Percentiles rank a stretch among this genome's conserved stretches.
Conservation (phyloP, 2,888 invertebrate species). For the Meganola albula region DNA sequence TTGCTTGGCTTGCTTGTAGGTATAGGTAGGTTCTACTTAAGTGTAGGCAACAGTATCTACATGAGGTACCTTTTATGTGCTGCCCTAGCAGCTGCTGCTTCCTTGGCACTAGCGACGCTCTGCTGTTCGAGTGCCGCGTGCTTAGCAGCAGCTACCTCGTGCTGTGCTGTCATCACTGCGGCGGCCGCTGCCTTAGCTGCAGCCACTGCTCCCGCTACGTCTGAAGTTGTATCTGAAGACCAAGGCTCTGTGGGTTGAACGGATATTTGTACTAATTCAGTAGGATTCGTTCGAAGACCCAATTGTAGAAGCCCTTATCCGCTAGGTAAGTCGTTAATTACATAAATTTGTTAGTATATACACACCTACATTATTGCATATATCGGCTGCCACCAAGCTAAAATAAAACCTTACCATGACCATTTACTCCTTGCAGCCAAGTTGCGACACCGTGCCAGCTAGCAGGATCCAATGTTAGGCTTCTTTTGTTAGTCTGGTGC, state of each 20-base stretch:
- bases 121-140: constrained; percentile 84
- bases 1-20: too few species aligned
- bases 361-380: too few species aligned
- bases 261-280: too few species aligned
- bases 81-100: constrained; percentile 81
- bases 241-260: constrained; percentile 26
- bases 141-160: constrained; percentile 84
- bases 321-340: too few species aligned
- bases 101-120: constrained; percentile 84
- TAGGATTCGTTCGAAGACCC: too few species aligned
- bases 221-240: constrained; percentile 75
- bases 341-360: too few species aligned
- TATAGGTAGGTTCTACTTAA: too few species aligned
- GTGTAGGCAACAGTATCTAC: too few species aligned
- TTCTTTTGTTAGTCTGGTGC: constrained; percentile 54
- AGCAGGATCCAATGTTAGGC: constrained; percentile 35
- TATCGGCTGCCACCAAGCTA: too few species aligned
- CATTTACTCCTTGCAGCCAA: constrained; percentile 30
- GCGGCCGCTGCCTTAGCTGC: constrained; percentile 85
- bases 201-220: constrained; percentile 84
- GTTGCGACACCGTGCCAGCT: constrained; percentile 31
- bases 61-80: constrained; percentile 73
- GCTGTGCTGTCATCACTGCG: constrained; percentile 83
- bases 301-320: too few species aligned
- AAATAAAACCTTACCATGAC: too few species aligned